phyloP scores from a whole-genome alignment of 1,140 invertebrate species.

The Coptotermes formosanus region DNA sequence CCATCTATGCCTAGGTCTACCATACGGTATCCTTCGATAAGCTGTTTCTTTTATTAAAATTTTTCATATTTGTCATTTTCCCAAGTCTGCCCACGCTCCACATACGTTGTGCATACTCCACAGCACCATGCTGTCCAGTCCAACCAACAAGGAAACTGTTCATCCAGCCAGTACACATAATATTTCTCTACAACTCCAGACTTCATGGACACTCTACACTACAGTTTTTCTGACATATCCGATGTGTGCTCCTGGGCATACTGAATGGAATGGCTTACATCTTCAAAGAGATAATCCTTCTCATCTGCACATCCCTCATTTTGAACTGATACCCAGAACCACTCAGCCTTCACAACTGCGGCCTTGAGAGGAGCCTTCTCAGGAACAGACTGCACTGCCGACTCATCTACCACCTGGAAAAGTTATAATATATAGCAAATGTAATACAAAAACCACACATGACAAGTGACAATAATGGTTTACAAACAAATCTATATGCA shows the following conservation, averaged over 20 bases:
- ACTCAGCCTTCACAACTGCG: slow-evolving; percentile 84
- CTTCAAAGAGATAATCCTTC: slow-evolving; percentile 80
- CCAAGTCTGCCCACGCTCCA: no score
- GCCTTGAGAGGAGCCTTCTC: slow-evolving; percentile 54
- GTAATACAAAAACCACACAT: neutral
- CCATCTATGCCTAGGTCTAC: no score
- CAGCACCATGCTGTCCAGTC: no score
- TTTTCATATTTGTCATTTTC: no score
- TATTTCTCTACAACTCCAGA: neutral
- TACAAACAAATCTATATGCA: no score
- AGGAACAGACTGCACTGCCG: slow-evolving; percentile 64
- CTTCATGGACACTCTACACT: neutral
- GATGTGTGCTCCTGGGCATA: neutral
- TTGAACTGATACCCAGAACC: slow-evolving; percentile 97
- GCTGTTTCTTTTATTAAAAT: no score
- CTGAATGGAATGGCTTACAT: slow-evolving; percentile 57
- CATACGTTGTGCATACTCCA: no score
- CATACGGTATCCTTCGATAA: no score
- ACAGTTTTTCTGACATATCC: neutral
- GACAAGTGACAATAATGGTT: neutral
- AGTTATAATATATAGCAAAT: neutral
- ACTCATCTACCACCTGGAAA: slow-evolving; percentile 75
- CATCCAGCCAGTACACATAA: neutral
- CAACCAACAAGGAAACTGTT: no score
- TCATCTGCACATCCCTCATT: slow-evolving; percentile 91